A percentile compares a stretch with the other conserved stretches of the same genome.
Conservation (phyloP, 2,888 invertebrate genomes). For the Escarpia spicata region DNA sequence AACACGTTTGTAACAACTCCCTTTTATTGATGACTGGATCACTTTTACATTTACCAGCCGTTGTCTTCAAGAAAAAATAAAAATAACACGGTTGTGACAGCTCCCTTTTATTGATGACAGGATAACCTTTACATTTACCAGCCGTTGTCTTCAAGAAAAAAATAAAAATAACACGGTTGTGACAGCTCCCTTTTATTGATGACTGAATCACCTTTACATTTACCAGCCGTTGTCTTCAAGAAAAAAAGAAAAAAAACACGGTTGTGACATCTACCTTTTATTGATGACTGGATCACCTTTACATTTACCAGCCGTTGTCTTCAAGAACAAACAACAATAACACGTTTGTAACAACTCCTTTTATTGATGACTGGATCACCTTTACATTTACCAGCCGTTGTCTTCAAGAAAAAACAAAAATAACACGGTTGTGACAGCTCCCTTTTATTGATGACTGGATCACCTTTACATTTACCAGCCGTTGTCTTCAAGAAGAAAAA, state of each 20-base stretch:
- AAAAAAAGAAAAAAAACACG: not conserved
- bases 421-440: not conserved
- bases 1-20: not conserved
- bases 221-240: not conserved
- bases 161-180: not conserved
- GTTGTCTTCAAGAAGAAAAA: not conserved
- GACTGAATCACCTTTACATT: not conserved
- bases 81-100: not conserved
- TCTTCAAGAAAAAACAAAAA: not conserved
- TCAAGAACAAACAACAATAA: not conserved
- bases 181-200: not conserved
- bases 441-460: not conserved
- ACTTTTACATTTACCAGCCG: not conserved
- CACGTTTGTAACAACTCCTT: not conserved
- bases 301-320: too few relatives aligned
- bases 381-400: too few relatives aligned
- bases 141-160: not conserved
- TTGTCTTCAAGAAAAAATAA: not conserved
- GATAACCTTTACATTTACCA: not conserved
- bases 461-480: not conserved
- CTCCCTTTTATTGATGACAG: not conserved
- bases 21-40: not conserved
- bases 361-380: not conserved
- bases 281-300: not conserved
- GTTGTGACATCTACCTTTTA: not conserved